A percentile compares a stretch with the other conserved stretches of the same genome.
Conservation (phyloP, 2,113 vertebrate species). For the Aix galericulata region DNA sequence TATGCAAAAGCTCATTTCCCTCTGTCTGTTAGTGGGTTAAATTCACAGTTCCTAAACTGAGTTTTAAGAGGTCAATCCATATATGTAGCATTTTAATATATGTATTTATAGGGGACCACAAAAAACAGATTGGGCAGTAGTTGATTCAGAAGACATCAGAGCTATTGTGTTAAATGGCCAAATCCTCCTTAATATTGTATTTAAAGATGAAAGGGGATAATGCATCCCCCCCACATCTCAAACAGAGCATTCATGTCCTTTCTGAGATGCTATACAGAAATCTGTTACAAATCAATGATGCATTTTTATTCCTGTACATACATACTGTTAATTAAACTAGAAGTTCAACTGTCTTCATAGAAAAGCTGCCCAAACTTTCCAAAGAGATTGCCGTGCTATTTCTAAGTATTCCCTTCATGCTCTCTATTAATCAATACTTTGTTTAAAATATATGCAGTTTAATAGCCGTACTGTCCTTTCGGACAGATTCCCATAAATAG, state of each 20-base stretch:
- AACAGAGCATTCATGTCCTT: not conserved
- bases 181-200: not conserved
- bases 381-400: not conserved
- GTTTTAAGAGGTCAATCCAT: not conserved
- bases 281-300: not conserved
- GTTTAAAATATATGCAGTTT: not conserved
- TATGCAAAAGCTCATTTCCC: not conserved
- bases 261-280: not conserved
- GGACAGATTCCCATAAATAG: conserved; percentile 13
- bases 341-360: not conserved
- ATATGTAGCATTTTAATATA: not conserved
- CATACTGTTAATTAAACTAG: not conserved
- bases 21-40: conserved; percentile 17
- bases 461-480: not conserved
- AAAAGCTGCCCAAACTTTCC: not conserved
- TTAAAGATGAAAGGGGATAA: not conserved
- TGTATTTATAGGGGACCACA: not conserved
- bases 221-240: rapidly evolving
- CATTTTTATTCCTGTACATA: not conserved
- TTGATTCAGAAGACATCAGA: not conserved
- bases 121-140: not conserved
- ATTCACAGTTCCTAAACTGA: not conserved
- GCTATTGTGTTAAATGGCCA: not conserved
- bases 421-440: not conserved
- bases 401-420: not conserved